A percentile compares a stretch with the other conserved stretches of the same genome.
phyloP scores from a whole-genome alignment of 2,113 vertebrate species.

The Rattus rattus region DNA sequence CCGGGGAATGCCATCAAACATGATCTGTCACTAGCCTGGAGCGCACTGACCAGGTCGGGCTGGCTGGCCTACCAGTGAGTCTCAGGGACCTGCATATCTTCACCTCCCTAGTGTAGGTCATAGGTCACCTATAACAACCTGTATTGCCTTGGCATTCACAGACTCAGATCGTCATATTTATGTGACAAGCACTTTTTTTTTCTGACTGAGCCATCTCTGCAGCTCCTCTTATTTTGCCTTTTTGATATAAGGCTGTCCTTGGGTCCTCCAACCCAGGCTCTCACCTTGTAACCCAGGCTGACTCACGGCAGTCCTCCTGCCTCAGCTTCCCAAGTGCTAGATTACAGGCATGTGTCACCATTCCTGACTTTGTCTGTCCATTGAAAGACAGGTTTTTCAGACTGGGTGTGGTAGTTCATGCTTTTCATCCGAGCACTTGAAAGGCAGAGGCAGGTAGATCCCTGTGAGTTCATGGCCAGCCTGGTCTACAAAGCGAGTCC shows the following conservation, averaged over 20 bases:
- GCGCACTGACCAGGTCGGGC: background rate
- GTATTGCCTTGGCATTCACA: background rate
- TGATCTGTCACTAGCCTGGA: background rate
- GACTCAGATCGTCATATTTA: background rate
- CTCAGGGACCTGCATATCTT: background rate
- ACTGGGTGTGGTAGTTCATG: too few species aligned
- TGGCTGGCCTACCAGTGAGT: background rate
- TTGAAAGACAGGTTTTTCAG: background rate
- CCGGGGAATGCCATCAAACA: background rate
- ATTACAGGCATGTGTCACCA: background rate
- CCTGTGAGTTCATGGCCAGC: too few species aligned
- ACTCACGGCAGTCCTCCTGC: background rate
- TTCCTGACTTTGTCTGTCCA: background rate
- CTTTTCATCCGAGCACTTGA: too few species aligned
- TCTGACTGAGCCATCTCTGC: background rate
- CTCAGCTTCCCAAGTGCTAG: background rate
- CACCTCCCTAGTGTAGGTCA: too few species aligned
- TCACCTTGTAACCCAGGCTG: background rate
- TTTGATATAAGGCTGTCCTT: background rate
- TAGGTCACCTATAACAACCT: too few species aligned
- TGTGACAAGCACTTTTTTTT: background rate
- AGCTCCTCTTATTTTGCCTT: background rate
- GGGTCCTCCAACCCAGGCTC: background rate
- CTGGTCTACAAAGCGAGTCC: too few species aligned
- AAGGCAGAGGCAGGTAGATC: too few species aligned